phyloP scores from a whole-genome alignment of 2,888 invertebrate species.

The Drosophila koepferae region DNA sequence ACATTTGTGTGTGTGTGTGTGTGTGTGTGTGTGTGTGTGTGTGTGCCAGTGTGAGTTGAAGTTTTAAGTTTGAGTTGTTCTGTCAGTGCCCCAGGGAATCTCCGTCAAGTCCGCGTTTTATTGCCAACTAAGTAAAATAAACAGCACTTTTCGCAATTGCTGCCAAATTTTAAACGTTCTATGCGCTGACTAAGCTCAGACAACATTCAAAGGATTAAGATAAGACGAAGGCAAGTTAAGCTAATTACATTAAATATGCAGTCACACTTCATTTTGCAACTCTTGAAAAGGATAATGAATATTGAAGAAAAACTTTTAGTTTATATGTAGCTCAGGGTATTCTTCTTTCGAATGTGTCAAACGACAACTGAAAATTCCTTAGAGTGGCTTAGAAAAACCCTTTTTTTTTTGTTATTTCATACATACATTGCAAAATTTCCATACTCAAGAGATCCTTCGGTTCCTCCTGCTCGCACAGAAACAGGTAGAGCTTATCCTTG shows the following conservation, averaged over 20 bases:
- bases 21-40: slow-evolving; percentile 1
- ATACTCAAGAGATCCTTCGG: slow-evolving; percentile 73
- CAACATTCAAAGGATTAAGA: slow-evolving; percentile 2
- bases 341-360: background rate
- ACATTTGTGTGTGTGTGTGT: slow-evolving; percentile 38
- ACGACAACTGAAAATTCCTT: background rate
- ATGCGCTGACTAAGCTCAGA: slow-evolving; percentile 11
- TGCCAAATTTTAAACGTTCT: slow-evolving; percentile 27
- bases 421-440: slow-evolving; percentile 83
- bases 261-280: background rate
- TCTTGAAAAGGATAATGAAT: background rate
- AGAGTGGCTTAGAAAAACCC: background rate
- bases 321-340: background rate
- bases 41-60: slow-evolving; percentile 22
- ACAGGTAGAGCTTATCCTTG: slow-evolving; percentile 83
- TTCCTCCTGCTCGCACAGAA: slow-evolving; percentile 79
- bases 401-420: background rate
- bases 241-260: slow-evolving; percentile 1
- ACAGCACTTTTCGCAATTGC: slow-evolving; percentile 22
- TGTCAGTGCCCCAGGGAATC: slow-evolving; percentile 48
- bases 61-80: slow-evolving; percentile 59
- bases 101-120: slow-evolving; percentile 33
- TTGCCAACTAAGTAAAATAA: slow-evolving; percentile 51
- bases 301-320: background rate
- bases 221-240: background rate